Evolutionary conservation across 2,113 vertebrate genomes (phyloP).

Genomic region (Phainopepla nitens): DNA sequence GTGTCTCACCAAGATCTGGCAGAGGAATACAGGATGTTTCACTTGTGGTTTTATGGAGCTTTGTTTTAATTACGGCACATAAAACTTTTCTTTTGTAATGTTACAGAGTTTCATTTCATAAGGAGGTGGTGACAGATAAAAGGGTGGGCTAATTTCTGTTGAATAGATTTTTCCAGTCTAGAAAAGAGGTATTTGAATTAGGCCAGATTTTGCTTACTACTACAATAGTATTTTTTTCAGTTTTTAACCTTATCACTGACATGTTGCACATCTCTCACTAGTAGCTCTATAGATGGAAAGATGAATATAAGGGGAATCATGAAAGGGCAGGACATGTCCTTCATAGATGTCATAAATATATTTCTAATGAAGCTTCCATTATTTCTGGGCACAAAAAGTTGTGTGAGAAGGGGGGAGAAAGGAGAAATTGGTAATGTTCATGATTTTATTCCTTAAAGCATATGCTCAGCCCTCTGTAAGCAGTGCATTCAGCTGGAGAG

Average conservation of each 20-base stretch:
- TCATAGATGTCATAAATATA: background rate
- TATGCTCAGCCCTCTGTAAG: background rate
- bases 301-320: background rate
- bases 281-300: background rate
- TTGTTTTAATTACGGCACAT: background rate
- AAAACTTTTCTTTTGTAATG: background rate
- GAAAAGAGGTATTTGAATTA: background rate
- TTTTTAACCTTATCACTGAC: background rate
- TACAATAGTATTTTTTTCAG: background rate
- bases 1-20: background rate
- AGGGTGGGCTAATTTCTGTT: background rate
- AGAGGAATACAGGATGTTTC: background rate
- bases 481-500: background rate
- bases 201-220: background rate
- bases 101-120: background rate
- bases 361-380: background rate
- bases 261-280: background rate
- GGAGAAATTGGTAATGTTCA: background rate
- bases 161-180: background rate
- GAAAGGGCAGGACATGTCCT: background rate
- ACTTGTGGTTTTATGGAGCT: background rate
- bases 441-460: background rate
- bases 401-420: background rate
- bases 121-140: background rate
- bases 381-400: background rate